A percentile compares a stretch with the other conserved stretches of the same genome.
phyloP scores from a whole-genome alignment of 2,888 invertebrate genomes.

The Acleris sparsana region DNA sequence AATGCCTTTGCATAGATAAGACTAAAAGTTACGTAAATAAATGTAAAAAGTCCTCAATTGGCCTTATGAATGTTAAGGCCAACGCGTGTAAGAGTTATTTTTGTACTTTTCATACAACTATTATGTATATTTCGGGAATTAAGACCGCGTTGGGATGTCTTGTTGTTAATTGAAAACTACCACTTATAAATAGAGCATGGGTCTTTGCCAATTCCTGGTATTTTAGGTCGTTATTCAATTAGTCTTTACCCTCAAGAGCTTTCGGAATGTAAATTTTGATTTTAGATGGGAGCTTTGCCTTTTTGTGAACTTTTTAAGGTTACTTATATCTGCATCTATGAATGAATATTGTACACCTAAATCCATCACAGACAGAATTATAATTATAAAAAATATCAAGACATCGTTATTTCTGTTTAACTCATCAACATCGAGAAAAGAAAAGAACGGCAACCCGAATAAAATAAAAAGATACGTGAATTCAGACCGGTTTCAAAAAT shows the following conservation, averaged over 20 bases:
- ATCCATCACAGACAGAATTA: too few relatives aligned
- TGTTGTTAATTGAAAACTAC: neutral
- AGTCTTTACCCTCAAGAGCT: neutral
- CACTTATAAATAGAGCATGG: neutral
- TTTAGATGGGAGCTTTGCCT: neutral
- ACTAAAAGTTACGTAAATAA: neutral
- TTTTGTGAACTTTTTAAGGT: neutral
- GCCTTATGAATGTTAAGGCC: conserved; percentile 11
- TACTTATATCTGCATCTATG: too few relatives aligned
- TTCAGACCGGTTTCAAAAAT: neutral
- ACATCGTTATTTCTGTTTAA: neutral
- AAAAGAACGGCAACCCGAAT: neutral
- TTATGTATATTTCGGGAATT: neutral
- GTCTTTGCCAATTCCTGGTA: conserved; percentile 7
- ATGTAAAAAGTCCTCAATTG: neutral
- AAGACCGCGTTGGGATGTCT: conserved; percentile 2
- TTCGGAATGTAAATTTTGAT: neutral
- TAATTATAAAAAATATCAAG: too few relatives aligned
- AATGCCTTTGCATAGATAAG: too few relatives aligned
- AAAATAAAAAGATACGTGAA: neutral
- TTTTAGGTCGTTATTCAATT: conserved; percentile 4
- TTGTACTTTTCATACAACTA: neutral
- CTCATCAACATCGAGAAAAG: neutral
- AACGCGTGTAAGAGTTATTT: neutral
- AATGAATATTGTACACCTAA: too few relatives aligned